A percentile compares a stretch with the other conserved stretches of the same genome.
Evolutionary conservation across 2,113 vertebrate genomes (phyloP).

Genomic region (Oncorhynchus kisutch): DNA sequence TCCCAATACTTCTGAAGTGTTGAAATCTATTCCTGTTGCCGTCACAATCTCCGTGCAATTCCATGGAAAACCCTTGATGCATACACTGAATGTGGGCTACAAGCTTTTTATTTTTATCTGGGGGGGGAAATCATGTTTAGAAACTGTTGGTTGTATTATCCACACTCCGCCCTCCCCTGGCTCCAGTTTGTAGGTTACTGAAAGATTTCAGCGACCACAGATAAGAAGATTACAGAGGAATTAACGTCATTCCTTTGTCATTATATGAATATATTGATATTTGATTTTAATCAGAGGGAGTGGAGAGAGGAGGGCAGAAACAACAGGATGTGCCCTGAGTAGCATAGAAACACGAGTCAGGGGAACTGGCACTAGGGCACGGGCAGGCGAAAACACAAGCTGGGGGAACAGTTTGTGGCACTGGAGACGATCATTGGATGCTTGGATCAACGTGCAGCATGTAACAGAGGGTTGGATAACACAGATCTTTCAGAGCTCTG

Average conservation of each 20-base stretch:
- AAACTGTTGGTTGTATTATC: conserved; percentile 62
- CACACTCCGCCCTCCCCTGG: conserved; percentile 47
- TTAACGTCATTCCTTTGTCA: conserved; percentile 81
- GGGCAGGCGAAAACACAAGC: conserved; percentile 26
- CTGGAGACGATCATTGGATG: conserved; percentile 46
- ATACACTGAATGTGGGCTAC: conserved; percentile 52
- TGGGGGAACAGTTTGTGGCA: conserved; percentile 36
- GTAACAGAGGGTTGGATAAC: conserved; percentile 38
- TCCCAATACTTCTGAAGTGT: conserved; percentile 17
- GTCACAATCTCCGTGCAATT: conserved; percentile 10
- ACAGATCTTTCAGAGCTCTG: conserved; percentile 7
- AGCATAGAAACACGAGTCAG: conserved; percentile 36
- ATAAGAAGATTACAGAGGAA: conserved; percentile 82
- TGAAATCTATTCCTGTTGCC: conserved; percentile 35
- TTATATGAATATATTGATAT: conserved; percentile 80
- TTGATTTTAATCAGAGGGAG: conserved; percentile 71
- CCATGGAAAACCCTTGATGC: conserved; percentile 33
- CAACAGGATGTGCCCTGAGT: conserved; percentile 55
- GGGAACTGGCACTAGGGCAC: conserved; percentile 43
- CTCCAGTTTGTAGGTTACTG: conserved; percentile 77
- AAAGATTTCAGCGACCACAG: conserved; percentile 76
- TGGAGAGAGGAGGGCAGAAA: conserved; percentile 44
- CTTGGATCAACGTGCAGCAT: conserved; percentile 42
- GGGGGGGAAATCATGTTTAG: conserved; percentile 8
- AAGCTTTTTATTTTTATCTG: conserved; percentile 58